Evolutionary conservation across 37 sponge, comb jelly and placozoan species (phyloP), one percentile per base, ranked within the genome.

Genomic region (Crambe crambe): DNA sequence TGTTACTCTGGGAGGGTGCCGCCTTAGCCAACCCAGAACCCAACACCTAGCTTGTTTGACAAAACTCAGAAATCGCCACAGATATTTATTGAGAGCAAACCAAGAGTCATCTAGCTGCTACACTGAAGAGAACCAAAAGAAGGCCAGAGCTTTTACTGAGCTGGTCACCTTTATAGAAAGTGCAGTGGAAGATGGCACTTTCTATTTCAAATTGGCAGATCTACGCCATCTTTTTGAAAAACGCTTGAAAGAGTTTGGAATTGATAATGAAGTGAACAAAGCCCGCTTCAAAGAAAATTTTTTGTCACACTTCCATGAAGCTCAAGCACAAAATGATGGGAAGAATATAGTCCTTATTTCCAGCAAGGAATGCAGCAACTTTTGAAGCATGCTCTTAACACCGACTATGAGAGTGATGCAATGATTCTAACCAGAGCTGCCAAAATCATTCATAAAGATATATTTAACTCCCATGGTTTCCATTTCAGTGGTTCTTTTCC

Each of bases 291-390:
- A 76, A 29, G 63, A 76, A 58, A 18, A 59, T 31, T 3, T 74
- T 76, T 58, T 76, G 40, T 3, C 23, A 30, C 38, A 59, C 18
- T 76, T 76, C 32, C 77, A 3, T 20, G 22, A 76, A 30, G 77
- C 63, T 58, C 61, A 76, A 76, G 61, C 5, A 29, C 77, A 76
- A 76, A 76, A 31, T 59, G 63, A 76, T 76, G 63, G 77, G 37
- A 58, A 76, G 37, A 58, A 58, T 76, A 6, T 34, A 18, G 44
- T 76, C 22, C 62, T 76, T 29, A 35, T 76, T 57, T 76, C 58
- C 39, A 76, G 40, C 77, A 76, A 59, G 61, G 77, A 12, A 76
- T 76, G 77, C 23, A 76, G 63, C 77, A 76, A 22, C 27, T 76
- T 29, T 6, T 76, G 77, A 59, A 76, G 63, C 63, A 59, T 29